Base-by-base conservation (phyloP, 2,113 vertebrate genomes). In the Lathamus discolor region DNA sequence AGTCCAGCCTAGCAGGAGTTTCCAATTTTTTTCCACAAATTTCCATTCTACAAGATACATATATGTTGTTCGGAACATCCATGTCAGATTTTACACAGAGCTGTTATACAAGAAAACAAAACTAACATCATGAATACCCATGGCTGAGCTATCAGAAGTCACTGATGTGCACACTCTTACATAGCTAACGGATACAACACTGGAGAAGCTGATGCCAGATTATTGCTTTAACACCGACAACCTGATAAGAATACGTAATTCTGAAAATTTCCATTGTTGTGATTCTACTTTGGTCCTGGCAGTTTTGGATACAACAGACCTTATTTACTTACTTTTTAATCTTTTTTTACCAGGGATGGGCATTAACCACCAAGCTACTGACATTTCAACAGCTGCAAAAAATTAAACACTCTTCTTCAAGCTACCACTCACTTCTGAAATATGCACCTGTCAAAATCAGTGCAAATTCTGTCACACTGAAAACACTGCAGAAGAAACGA, bases 161-260 rank as follows among this genome's bases (percentile, higher is more conserved):
- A 83, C 91, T 68, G 48, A 93, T 82, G 78, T 57, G 90, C 3
- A 3, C 84, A 54, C 81, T 85, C 84, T 92, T 79, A 81, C 96
- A 88, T 52, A 33, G 44, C 24, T 35, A 95, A 96, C 41, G 1
- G 54, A 92, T 73, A 92, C 24, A 54, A 75, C 77, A 62, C 3
- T 86, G 37, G 84, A 95, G 46, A 94, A 95, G 70, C 61, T 72
- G 79, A 94, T 79, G 61, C 69, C 93, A 94, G 63, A 86, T 90
- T 76, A 92, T 20, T 79, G 86, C 87, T 95, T 97, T 94, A 94
- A 80, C 84, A 76, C 76, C 84, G 77, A 93, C 69, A 96, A 44
- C 39, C 96, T 96, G 43, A 81, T 72, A 10, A 39, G 39, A 39
- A 39, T 55, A 90, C 20, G 23, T 66, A 95, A 96, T 74, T 95